Evolutionary conservation across 2,888 invertebrate species (phyloP).

Genomic region (Drosophila tripunctata): DNA sequence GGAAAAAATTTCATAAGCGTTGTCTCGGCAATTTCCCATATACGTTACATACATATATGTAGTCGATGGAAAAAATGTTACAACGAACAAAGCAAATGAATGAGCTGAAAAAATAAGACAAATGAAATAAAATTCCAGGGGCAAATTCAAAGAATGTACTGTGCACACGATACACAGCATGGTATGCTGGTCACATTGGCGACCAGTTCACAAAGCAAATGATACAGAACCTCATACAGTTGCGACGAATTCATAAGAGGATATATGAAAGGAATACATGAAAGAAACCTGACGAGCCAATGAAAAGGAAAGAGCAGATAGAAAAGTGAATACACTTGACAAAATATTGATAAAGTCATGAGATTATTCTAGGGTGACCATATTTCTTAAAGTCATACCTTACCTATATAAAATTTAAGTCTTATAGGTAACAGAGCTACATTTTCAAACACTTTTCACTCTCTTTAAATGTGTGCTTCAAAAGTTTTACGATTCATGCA

Average conservation of each 20-base stretch:
- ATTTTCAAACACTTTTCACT: background rate
- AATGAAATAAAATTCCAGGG: slow-evolving; percentile 39
- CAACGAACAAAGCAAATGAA: slow-evolving; percentile 31
- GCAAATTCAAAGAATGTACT: slow-evolving; percentile 19
- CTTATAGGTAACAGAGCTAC: background rate
- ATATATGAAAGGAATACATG: slow-evolving; percentile 1
- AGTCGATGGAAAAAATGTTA: slow-evolving; percentile 7
- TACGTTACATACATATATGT: too few species aligned
- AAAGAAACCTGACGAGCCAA: background rate
- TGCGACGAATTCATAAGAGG: slow-evolving; percentile 24
- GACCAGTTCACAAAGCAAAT: slow-evolving; percentile 20
- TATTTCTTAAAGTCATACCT: too few species aligned
- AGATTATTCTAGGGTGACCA: background rate
- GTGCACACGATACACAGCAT: slow-evolving; percentile 1
- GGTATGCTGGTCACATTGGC: slow-evolving; percentile 54
- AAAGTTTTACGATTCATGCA: background rate
- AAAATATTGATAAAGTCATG: background rate
- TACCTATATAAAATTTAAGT: too few species aligned
- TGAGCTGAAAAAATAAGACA: slow-evolving; percentile 20
- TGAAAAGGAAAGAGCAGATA: slow-evolving; percentile 2
- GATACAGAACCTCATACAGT: slow-evolving; percentile 15
- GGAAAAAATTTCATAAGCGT: slow-evolving; percentile 18
- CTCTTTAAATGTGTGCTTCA: background rate
- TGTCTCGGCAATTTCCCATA: slow-evolving; percentile 13
- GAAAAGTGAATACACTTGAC: background rate